phyloP scores from a whole-genome alignment of 2,888 invertebrate genomes.

The Cerastoderma edule region DNA sequence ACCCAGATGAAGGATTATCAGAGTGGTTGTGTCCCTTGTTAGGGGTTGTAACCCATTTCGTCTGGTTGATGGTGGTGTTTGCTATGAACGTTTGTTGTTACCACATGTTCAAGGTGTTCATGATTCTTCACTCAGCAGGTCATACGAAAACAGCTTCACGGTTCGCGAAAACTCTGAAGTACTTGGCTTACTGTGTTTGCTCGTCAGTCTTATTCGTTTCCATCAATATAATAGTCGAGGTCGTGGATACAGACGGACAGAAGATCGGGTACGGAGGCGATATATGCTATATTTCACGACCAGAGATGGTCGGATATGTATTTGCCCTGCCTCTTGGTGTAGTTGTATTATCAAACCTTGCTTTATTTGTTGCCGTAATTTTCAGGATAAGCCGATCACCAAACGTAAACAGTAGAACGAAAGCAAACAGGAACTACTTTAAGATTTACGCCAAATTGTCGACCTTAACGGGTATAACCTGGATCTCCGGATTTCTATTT shows the following conservation, averaged over 20 bases:
- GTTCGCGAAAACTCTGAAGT: conserved; percentile 5
- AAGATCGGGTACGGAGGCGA: conserved; percentile 44
- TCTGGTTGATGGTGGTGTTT: conserved; percentile 36
- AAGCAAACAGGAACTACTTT: conserved; percentile 32
- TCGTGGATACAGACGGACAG: neutral
- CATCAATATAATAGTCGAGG: conserved; percentile 24
- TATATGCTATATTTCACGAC: conserved; percentile 40
- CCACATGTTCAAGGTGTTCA: conserved; percentile 32
- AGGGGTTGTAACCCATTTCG: conserved; percentile 43
- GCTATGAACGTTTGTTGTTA: conserved; percentile 48
- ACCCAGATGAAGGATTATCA: neutral
- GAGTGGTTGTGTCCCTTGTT: conserved; percentile 23
- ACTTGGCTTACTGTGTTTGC: conserved; percentile 26
- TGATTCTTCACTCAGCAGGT: neutral
- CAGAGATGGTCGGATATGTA: conserved; percentile 36
- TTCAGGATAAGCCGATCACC: conserved; percentile 27
- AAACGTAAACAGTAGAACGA: conserved; percentile 2
- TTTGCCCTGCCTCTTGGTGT: conserved; percentile 41
- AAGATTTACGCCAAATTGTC: conserved; percentile 48
- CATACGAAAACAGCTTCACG: neutral
- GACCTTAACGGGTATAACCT: conserved; percentile 45
- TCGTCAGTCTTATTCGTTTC: conserved; percentile 24
- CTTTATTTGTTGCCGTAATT: conserved; percentile 32
- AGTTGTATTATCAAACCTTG: conserved; percentile 29
- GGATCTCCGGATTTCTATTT: conserved; percentile 47